Evolutionary conservation across 2,888 invertebrate species (phyloP).

Genomic region (Drosophila borealis): DNA sequence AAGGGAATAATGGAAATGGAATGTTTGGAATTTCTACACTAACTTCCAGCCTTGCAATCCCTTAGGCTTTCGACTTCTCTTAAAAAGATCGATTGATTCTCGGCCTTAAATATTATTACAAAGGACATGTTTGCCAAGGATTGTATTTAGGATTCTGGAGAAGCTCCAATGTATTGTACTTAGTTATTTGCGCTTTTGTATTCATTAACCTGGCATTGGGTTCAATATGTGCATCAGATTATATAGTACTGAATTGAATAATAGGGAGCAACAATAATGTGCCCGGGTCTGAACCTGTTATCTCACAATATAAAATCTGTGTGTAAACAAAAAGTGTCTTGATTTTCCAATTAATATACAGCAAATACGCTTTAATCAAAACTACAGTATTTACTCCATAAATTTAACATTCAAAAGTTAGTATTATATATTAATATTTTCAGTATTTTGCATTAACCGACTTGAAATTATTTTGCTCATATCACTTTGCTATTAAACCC

Average conservation of each 20-base stretch:
- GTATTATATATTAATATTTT: background rate
- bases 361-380: background rate
- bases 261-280: background rate
- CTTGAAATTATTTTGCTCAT: too few relatives aligned
- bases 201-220: background rate
- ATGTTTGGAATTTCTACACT: background rate
- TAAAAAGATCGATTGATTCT: too few relatives aligned
- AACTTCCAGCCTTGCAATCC: too few relatives aligned
- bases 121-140: too few relatives aligned
- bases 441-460: too few relatives aligned
- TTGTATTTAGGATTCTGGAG: too few relatives aligned
- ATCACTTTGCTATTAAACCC: too few relatives aligned
- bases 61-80: too few relatives aligned
- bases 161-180: background rate
- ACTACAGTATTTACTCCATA: background rate
- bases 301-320: conserved; percentile 7
- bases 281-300: conserved; percentile 2
- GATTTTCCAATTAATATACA: conserved; percentile 1
- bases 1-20: background rate
- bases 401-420: background rate
- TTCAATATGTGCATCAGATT: background rate
- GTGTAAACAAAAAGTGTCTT: background rate
- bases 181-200: too few relatives aligned
- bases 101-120: too few relatives aligned
- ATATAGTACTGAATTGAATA: conserved; percentile 1